phyloP scores from a whole-genome alignment of 2,797 vertebrate species.

The Pempheris klunzingeri region DNA sequence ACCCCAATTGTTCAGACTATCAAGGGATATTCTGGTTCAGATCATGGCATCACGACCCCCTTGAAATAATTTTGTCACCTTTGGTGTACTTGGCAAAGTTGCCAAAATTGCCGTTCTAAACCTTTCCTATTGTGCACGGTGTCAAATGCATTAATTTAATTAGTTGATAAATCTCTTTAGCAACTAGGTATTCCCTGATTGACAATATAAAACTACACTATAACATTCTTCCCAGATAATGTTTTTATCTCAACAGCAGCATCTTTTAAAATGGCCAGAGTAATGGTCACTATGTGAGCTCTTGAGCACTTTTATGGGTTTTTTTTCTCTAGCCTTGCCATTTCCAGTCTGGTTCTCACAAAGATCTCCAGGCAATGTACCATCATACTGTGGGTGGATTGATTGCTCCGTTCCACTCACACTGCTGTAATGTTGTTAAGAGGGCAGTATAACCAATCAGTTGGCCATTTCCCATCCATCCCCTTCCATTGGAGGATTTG shows the following conservation, averaged over 20 bases:
- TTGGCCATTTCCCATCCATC: slow-evolving; percentile 54
- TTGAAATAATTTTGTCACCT: no score
- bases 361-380: slow-evolving; percentile 12
- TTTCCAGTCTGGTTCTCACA: slow-evolving; percentile 21
- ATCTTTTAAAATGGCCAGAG: background rate
- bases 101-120: no score
- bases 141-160: no score
- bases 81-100: no score
- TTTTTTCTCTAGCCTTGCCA: slow-evolving; percentile 7
- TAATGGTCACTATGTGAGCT: background rate
- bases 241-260: background rate
- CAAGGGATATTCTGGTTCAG: no score
- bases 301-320: background rate
- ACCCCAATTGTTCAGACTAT: no score
- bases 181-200: no score
- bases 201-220: no score
- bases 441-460: slow-evolving; percentile 60
- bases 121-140: no score
- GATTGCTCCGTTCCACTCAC: slow-evolving; percentile 37
- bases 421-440: slow-evolving; percentile 61
- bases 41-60: no score
- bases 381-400: slow-evolving; percentile 36
- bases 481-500: slow-evolving; percentile 33
- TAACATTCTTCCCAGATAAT: background rate
- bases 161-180: no score